These are phyloP conservation scores for Synergus japonicus DNA, from an alignment of 2,888 invertebrate species.

Conservation along the genomic window DNA sequence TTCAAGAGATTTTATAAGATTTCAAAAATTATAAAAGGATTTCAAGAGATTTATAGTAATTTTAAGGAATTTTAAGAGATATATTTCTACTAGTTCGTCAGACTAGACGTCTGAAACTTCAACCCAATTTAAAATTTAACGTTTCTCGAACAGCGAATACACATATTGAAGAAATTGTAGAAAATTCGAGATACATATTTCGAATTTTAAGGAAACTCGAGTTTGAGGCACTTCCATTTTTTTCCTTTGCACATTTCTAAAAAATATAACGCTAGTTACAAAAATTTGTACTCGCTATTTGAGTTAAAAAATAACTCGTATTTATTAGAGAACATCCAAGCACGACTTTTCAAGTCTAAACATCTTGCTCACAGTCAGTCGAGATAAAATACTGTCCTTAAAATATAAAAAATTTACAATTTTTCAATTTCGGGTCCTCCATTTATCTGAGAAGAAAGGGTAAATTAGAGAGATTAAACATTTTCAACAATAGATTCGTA, in stretches of 20 bases:
- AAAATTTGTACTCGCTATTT: background rate
- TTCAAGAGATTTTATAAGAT: too few species aligned
- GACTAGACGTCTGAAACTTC: too few species aligned
- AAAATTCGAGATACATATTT: background rate
- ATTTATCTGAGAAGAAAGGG: background rate
- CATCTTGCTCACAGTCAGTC: background rate
- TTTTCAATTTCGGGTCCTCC: background rate
- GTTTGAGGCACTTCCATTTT: background rate
- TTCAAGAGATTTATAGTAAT: too few species aligned
- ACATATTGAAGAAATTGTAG: background rate
- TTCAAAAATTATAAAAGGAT: too few species aligned
- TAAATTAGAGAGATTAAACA: background rate
- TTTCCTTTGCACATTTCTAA: background rate
- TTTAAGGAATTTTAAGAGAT: too few species aligned
- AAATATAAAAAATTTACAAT: conserved; percentile 11
- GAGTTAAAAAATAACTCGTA: background rate
- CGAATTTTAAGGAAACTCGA: background rate
- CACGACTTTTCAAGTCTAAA: background rate
- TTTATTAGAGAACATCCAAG: background rate
- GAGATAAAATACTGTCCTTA: conserved; percentile 24
- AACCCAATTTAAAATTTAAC: background rate
- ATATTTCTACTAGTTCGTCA: too few species aligned
- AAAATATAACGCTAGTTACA: conserved; percentile 1
- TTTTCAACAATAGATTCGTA: background rate
- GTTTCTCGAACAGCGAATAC: background rate